Base-by-base conservation (phyloP, 2,113 vertebrate genomes). In the Scartelaos histophorus region DNA sequence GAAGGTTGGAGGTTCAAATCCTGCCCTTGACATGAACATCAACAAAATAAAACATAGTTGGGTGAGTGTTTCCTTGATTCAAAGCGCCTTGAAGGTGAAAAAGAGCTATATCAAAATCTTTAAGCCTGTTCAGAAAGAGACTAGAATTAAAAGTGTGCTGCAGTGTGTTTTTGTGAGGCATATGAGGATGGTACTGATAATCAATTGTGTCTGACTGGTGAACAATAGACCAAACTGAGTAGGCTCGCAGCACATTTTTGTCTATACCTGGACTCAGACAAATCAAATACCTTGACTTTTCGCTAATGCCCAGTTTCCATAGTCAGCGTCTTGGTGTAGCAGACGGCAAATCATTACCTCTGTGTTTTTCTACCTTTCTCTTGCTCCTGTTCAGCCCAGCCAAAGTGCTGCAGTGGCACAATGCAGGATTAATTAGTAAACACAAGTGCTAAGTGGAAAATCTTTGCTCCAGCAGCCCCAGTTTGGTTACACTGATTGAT, bases 381-480 rank as follows among this genome's bases (percentile, higher is more conserved):
- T 75, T 13, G 45, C 78, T 46, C 58, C 54, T 58, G 1, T 56
- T 77, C 69, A 35, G 71, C 74, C 73, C 16, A 68, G 69, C 68
- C 47, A 83, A 83, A 86, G 80, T 88, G 84, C 83, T 84, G 80
- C 64, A 64, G 78, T 69, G 70, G 86, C 78, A 77, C 66, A 74
- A 78, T 54, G 78, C 38, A 21, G 78, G 80, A 87, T 88, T 85
- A 87, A 89, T 88, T 84, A 89, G 89, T 87, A 83, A 87, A 86
- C 85, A 71, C 46, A 81, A 85, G 80, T 79, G 76, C 84, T 83
- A 86, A 89, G 75, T 85, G 83, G 82, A 85, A 89, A 85, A 81
- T 83, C 80, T 88, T 85, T 88, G 83, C 74, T 22, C 76, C 19
- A 69, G 84, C 78, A 79, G 71, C 78, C 61, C 66, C 67, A 49